Base-by-base conservation (phyloP, 1,140 invertebrate genomes). In the Gryon sp. region DNA sequence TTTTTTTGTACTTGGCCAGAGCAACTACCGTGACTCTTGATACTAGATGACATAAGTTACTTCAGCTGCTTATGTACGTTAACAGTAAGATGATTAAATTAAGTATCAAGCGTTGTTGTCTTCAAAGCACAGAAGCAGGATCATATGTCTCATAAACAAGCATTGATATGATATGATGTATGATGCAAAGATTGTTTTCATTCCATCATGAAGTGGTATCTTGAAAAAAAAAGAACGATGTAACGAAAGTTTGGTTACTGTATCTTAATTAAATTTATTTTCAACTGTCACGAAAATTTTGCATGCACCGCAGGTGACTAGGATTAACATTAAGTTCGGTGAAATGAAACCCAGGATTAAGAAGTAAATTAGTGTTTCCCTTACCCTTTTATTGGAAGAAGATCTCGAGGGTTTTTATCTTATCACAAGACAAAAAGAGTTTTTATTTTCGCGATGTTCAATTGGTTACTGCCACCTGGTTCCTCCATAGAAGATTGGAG, bases 201-300 rank as follows among this genome's bases (percentile, higher is more conserved):
- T n/a, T n/a, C n/a, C n/a, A n/a, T n/a, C n/a, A n/a, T n/a, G n/a
- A n/a, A 76, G 57, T 55, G 57, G 43, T 57, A 76, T 50, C 59
- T 62, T 18, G 40, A 59, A 60, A 55, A 48, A 40, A 30, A 60
- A 55, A 48, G 48, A 30, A 46, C 18, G 22, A 32, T 8, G 16
- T 26, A 59, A 53, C 43, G 16, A 70, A 12, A 20, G 12, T 9
- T 32, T 12, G 46, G 24, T 55, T 5, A 16, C 28, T 43, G 34
- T 45, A 43, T 59, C 36, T 45, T 40, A 46, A 77, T 77, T 68
- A 81, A 80, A 82, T 81, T 83, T 81, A 82, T 83, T 76, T 80
- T 52, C 60, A 77, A 24, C 59, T 76, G 79, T 83, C 80, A 81
- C 50, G 48, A 22, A 30, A 63, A 83, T 81, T 83, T 76, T 65